A percentile compares a stretch with the other conserved stretches of the same genome.
Evolutionary conservation across 2,113 vertebrate species (phyloP).

Genomic region (Ammodytes marinus): DNA sequence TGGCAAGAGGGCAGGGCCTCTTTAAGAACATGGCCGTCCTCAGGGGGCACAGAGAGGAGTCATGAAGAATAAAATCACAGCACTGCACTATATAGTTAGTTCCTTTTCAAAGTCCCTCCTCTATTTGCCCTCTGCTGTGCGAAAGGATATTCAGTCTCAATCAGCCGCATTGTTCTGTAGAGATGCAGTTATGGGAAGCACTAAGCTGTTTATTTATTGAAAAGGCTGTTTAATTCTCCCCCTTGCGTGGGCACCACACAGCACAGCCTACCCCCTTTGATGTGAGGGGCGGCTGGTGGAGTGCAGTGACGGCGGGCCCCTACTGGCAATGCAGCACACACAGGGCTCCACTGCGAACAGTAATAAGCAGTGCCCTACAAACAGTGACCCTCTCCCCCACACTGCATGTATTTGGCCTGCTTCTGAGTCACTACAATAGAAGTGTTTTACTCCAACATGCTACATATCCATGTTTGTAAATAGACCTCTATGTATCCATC

Average conservation of each 20-base stretch:
- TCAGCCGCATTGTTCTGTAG: slow-evolving; percentile 75
- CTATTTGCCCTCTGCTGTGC: slow-evolving; percentile 73
- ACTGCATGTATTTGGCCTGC: slow-evolving; percentile 5
- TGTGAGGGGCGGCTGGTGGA: slow-evolving; percentile 59
- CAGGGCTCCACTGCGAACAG: slow-evolving; percentile 45
- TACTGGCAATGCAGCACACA: slow-evolving; percentile 53
- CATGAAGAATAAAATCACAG: slow-evolving; percentile 53
- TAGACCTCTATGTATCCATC: background rate
- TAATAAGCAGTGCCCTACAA: slow-evolving; percentile 59
- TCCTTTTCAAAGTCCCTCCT: slow-evolving; percentile 69
- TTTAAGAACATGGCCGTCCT: slow-evolving; percentile 60
- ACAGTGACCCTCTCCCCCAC: slow-evolving; percentile 19
- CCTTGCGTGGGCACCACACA: slow-evolving; percentile 40
- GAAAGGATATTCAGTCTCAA: slow-evolving; percentile 78
- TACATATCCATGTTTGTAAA: slow-evolving; percentile 11
- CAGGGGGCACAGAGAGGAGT: slow-evolving; percentile 52
- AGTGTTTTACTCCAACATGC: slow-evolving; percentile 19
- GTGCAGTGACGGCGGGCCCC: slow-evolving; percentile 53
- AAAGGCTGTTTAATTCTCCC: slow-evolving; percentile 77
- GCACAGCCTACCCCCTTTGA: slow-evolving; percentile 62
- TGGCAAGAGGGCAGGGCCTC: slow-evolving; percentile 62
- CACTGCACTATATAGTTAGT: slow-evolving; percentile 44
- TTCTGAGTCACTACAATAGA: slow-evolving; percentile 24
- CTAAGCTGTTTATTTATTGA: slow-evolving; percentile 86
- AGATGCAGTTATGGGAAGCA: slow-evolving; percentile 69